Evolutionary conservation across 2,888 invertebrate species (phyloP), one percentile per base, ranked within the genome.

Genomic region (Cephus pulcher): DNA sequence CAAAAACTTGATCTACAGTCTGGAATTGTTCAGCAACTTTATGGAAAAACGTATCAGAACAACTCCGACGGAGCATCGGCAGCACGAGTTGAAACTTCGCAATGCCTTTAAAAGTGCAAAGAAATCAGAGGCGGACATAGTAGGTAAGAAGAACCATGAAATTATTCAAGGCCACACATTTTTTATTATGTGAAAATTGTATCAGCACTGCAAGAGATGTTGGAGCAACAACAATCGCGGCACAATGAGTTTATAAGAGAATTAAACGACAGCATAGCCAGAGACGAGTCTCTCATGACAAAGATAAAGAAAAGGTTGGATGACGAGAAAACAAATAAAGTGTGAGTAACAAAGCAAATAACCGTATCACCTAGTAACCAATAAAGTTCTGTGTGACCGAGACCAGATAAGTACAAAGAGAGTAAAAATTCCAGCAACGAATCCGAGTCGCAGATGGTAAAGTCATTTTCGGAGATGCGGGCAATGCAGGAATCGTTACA

Each of bases 31-130:
- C 15, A 71, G 15, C 3, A 71, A 23, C 15, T 40, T 82, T 35
- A 76, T 82, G 34, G 78, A 83, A 56, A 78, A n/a, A 34, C 82
- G 81, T 73, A 80, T 84, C 78, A 78, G 76, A 80, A 83, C 75
- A 15, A 80, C 79, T 37, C 80, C 80, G 3, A 35, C 37, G 40
- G 76, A 81, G 69, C 79, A 81, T 75, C 79, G 76, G 32, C 71
- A 82, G 71, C 76, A 75, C 68, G 79, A 80, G 71, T 77, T 80
- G 34, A 78, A 80, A 75, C 77, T 82, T 56, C 80, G 78, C n/a
- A 70, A 71, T 37, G 78, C 78, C 15, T 75, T 80, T 23, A 76
- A 75, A 30, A 76, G 80, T 76, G 75, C 78, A 23, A 75, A 77
- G 73, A 78, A 78, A 69, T 78, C 81, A 37, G 77, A 69, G 76